Percentiles rank a stretch among this genome's conserved stretches.
These are phyloP conservation scores for Mesocentrotus franciscanus DNA, from an alignment of 53 echinoderm and acorn worm species.

Conservation along the genomic window DNA sequence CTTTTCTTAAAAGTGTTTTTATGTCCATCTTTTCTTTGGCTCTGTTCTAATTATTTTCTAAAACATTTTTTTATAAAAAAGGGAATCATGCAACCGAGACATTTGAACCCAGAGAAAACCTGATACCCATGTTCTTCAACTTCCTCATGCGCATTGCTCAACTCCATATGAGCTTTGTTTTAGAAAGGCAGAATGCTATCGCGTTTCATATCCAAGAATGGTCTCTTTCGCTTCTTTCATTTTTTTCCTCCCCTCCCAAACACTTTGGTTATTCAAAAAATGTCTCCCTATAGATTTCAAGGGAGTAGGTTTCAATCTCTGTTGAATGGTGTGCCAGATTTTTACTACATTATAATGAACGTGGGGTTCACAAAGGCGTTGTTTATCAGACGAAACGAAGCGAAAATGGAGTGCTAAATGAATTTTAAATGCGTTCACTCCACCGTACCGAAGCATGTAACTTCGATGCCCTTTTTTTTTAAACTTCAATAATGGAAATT, in stretches of 20 bases:
- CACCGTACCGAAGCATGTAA: not conserved
- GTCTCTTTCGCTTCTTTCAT: constrained; percentile 41
- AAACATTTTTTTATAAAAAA: not conserved
- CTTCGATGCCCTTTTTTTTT: not conserved
- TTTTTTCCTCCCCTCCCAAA: constrained; percentile 48
- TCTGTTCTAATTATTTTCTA: not conserved
- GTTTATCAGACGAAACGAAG: not conserved
- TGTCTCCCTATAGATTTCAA: constrained; percentile 59
- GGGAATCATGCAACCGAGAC: constrained; percentile 14
- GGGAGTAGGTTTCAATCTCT: constrained; percentile 56
- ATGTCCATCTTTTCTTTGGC: not conserved
- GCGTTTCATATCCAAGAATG: constrained; percentile 48
- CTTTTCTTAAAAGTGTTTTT: not conserved
- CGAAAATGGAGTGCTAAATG: not conserved
- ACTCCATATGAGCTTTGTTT: constrained; percentile 56
- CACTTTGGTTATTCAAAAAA: constrained; percentile 61
- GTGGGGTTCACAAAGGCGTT: not conserved
- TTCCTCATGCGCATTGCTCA: constrained; percentile 50
- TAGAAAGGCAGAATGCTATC: constrained; percentile 46
- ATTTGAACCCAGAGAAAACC: constrained; percentile 51
- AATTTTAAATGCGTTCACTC: not conserved
- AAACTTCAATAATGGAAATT: not conserved
- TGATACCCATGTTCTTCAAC: constrained; percentile 41
- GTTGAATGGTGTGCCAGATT: constrained; percentile 51
- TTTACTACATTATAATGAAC: constrained; percentile 26